Conservation (phyloP, 53 echinoderm and acorn worm species). For the Zoroaster sp. region DNA sequence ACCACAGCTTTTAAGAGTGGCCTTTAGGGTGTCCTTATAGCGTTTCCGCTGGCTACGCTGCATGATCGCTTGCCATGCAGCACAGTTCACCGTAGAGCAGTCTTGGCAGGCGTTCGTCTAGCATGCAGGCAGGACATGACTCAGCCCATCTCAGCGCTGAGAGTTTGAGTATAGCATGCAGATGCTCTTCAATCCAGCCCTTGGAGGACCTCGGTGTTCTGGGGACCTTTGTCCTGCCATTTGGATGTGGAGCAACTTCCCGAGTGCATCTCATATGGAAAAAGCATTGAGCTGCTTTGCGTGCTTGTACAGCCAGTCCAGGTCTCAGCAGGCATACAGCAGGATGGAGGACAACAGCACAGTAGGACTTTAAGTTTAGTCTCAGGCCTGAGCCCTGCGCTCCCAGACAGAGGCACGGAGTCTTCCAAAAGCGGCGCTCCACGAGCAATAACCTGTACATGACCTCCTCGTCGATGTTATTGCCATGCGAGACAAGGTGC, state of each 20-base stretch:
- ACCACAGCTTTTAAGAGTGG: too few species aligned
- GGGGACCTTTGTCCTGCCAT: slow-evolving; percentile 43
- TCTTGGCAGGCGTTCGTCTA: not conserved
- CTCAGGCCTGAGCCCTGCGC: slow-evolving; percentile 8
- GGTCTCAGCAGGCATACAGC: slow-evolving; percentile 5
- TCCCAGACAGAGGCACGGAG: slow-evolving; percentile 48
- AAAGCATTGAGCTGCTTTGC: slow-evolving; percentile 22
- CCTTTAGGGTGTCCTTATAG: too few species aligned
- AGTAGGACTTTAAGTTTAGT: slow-evolving; percentile 31
- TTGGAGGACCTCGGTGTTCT: slow-evolving; percentile 31
- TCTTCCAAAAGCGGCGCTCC: slow-evolving; percentile 9
- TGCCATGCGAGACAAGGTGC: not conserved
- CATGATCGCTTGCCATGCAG: too few species aligned
- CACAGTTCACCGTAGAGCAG: too few species aligned
- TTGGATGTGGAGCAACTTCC: slow-evolving; percentile 39
- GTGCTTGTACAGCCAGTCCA: slow-evolving; percentile 20
- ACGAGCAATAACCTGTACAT: slow-evolving; percentile 17
- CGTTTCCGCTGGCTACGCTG: too few species aligned
- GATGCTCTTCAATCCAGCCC: not conserved
- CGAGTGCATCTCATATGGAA: not conserved
- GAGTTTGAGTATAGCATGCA: not conserved
- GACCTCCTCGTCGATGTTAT: slow-evolving; percentile 20
- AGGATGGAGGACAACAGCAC: slow-evolving; percentile 30
- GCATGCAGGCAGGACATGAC: slow-evolving; percentile 1
- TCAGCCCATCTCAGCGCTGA: not conserved